Evolutionary conservation across 2,797 vertebrate genomes (phyloP).

Genomic region (Pseudomugil gertrudae): DNA sequence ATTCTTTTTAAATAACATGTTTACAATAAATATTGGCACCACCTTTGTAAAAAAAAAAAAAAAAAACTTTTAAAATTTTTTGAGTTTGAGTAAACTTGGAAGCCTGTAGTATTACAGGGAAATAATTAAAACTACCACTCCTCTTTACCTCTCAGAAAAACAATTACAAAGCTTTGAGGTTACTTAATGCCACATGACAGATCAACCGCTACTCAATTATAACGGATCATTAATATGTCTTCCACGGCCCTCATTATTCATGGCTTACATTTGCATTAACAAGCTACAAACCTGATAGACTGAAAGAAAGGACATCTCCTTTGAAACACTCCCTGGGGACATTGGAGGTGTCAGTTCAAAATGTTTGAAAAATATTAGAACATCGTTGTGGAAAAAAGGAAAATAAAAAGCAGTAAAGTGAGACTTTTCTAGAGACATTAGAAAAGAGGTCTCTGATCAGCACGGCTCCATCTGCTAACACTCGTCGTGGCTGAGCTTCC

Average conservation of each 20-base stretch:
- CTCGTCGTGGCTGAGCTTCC: constrained; percentile 45
- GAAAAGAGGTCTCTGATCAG: constrained; percentile 27
- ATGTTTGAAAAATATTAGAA: constrained; percentile 22
- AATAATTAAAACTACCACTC: constrained; percentile 9
- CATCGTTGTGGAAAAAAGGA: neutral
- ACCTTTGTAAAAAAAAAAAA: no score
- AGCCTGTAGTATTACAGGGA: neutral
- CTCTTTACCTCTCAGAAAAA: constrained; percentile 22
- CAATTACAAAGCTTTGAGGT: constrained; percentile 40
- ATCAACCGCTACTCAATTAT: constrained; percentile 43
- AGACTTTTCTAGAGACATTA: constrained; percentile 16
- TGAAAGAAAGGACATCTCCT: constrained; percentile 17
- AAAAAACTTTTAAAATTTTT: no score
- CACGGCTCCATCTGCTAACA: constrained; percentile 54
- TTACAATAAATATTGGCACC: no score
- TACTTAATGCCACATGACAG: constrained; percentile 33
- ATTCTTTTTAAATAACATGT: no score
- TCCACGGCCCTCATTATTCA: constrained; percentile 47
- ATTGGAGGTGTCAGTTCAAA: constrained; percentile 2
- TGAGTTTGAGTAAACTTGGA: neutral
- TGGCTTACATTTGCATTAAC: constrained; percentile 49
- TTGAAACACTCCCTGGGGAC: constrained; percentile 8
- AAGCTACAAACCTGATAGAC: constrained; percentile 23
- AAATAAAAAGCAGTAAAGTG: neutral
- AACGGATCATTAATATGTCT: constrained; percentile 53